These are phyloP conservation scores for Ctenopoma kingsleyae DNA, from an alignment of 2,797 vertebrate species.

Conservation along the genomic window DNA sequence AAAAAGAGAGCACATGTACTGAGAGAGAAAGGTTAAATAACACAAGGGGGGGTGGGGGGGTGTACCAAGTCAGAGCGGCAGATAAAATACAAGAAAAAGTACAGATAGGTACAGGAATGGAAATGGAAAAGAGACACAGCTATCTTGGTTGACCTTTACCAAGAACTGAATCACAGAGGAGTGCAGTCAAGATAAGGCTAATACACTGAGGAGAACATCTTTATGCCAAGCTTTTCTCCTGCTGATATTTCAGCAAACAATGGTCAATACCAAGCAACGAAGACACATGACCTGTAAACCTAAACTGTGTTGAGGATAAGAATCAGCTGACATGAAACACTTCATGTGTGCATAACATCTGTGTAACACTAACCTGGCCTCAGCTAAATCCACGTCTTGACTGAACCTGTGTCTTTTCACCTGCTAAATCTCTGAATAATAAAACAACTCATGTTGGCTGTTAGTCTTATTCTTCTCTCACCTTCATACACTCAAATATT, in stretches of 20 bases:
- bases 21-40: slow-evolving; percentile 61
- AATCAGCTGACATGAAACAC: slow-evolving; percentile 23
- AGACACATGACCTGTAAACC: slow-evolving; percentile 38
- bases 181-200: slow-evolving; percentile 66
- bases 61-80: slow-evolving; percentile 33
- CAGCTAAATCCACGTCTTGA: slow-evolving; percentile 25
- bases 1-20: slow-evolving; percentile 17
- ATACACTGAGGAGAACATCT: slow-evolving; percentile 69
- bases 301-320: slow-evolving; percentile 35
- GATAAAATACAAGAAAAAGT: slow-evolving; percentile 59
- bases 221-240: slow-evolving; percentile 71
- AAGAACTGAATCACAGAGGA: slow-evolving; percentile 60
- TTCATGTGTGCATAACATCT: slow-evolving; percentile 2
- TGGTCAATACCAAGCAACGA: slow-evolving; percentile 49
- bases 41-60: slow-evolving; percentile 12
- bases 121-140: slow-evolving; percentile 69
- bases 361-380: slow-evolving; percentile 8
- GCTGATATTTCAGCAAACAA: slow-evolving; percentile 68
- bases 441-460: slow-evolving; percentile 28
- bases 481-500: slow-evolving; percentile 67
- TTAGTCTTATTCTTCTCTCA: slow-evolving; percentile 49
- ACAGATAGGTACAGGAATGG: slow-evolving; percentile 69
- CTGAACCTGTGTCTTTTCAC: slow-evolving; percentile 13
- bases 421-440: slow-evolving; percentile 38
- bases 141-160: slow-evolving; percentile 74